A percentile compares a stretch with the other conserved stretches of the same genome.
These are phyloP conservation scores for Pristionchus entomophagus DNA, from an alignment of 2,888 invertebrate genomes.

Conservation along the genomic window DNA sequence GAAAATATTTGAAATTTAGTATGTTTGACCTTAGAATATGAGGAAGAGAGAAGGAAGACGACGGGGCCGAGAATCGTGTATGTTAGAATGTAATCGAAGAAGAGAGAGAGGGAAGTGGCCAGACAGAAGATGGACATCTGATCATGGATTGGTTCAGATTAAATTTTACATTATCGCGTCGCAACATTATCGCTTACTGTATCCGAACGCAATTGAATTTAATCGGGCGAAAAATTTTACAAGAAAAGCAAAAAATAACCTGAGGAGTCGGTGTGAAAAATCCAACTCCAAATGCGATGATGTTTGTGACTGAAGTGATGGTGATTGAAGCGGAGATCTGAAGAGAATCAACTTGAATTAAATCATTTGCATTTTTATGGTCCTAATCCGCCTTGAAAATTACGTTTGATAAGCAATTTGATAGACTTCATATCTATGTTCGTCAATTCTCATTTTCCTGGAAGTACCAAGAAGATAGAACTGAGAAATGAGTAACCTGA, in stretches of 20 bases:
- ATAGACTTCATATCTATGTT: no score
- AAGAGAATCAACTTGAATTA: not conserved
- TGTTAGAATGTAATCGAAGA: slow-evolving; percentile 74
- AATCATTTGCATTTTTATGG: not conserved
- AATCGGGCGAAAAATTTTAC: not conserved
- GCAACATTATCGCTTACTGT: no score
- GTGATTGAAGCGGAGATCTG: slow-evolving; percentile 70
- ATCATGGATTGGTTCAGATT: not conserved
- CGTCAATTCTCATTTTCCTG: no score
- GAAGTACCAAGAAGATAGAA: no score
- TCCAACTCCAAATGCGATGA: slow-evolving; percentile 74
- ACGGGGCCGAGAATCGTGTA: slow-evolving; percentile 69
- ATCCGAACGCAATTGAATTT: no score
- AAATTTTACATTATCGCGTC: not conserved
- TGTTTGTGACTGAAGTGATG: slow-evolving; percentile 74
- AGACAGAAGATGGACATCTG: slow-evolving; percentile 74
- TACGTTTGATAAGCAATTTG: not conserved
- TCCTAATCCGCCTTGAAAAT: not conserved
- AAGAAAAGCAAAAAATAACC: slow-evolving; percentile 51
- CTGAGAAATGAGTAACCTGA: no score
- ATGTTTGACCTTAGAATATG: not conserved
- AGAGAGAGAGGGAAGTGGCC: slow-evolving; percentile 71
- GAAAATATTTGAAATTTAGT: not conserved
- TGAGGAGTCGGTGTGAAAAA: slow-evolving; percentile 74
- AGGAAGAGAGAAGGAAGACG: slow-evolving; percentile 54